phyloP scores from a whole-genome alignment of 2,888 invertebrate species.

The Pantelozetes paolii region DNA sequence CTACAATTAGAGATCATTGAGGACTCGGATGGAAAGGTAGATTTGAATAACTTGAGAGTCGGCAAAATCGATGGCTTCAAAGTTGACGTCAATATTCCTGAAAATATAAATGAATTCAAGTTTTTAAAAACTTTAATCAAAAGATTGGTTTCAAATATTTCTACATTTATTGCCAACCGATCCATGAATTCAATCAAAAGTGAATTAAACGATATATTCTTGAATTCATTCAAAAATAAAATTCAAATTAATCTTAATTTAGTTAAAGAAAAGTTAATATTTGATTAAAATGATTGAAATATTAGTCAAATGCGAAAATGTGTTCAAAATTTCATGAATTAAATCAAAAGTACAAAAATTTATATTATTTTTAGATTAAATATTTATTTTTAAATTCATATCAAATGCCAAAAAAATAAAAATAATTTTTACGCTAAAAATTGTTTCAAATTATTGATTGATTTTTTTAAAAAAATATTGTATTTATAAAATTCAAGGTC shows the following conservation, averaged over 20 bases:
- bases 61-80: slow-evolving; percentile 1
- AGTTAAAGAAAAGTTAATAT: slow-evolving; percentile 7
- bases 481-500: too few species aligned
- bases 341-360: too few species aligned
- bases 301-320: too few species aligned
- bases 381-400: too few species aligned
- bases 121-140: background rate
- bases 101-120: background rate
- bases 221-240: background rate
- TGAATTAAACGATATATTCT: background rate
- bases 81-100: slow-evolving; percentile 18
- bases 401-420: too few species aligned
- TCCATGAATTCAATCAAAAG: background rate
- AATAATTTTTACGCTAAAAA: too few species aligned
- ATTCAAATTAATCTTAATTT: background rate
- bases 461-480: too few species aligned
- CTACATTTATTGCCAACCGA: slow-evolving; percentile 3
- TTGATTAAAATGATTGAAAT: background rate
- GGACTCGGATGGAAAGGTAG: background rate
- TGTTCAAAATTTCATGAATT: too few species aligned
- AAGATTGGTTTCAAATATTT: background rate
- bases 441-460: too few species aligned
- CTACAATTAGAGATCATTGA: background rate
- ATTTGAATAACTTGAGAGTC: background rate
- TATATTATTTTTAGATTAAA: too few species aligned